Evolutionary conservation across 64 coral and sea anemone genomes (phyloP).

Genomic region (Montipora efflorescens): DNA sequence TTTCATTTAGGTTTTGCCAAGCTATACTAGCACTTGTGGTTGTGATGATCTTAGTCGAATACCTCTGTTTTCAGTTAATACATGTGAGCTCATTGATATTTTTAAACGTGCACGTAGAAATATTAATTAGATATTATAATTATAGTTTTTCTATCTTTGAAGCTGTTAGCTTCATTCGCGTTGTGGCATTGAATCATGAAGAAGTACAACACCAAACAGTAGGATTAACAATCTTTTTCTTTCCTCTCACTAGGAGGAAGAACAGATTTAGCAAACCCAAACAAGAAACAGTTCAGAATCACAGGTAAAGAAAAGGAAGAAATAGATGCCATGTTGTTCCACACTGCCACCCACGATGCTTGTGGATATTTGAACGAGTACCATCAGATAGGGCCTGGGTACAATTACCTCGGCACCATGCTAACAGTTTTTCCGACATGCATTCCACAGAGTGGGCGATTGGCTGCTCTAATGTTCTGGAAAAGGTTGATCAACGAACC

Average conservation of each 20-base stretch:
- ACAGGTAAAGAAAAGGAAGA: conserved; percentile 74
- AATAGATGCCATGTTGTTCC: conserved; percentile 80
- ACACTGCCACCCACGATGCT: conserved; percentile 94
- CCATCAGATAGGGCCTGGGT: conserved; percentile 87
- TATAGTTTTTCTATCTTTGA: too few relatives aligned
- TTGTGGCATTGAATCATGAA: too few relatives aligned
- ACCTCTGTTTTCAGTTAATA: too few relatives aligned
- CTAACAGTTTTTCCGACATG: conserved; percentile 88
- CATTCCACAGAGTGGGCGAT: conserved; percentile 84
- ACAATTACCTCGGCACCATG: conserved; percentile 94
- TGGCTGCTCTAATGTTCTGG: conserved; percentile 93
- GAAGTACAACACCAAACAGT: too few relatives aligned
- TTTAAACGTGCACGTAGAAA: too few relatives aligned
- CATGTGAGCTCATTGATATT: too few relatives aligned
- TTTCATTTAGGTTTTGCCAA: too few relatives aligned
- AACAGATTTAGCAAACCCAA: conserved; percentile 68
- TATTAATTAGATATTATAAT: too few relatives aligned
- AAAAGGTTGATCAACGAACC: conserved; percentile 90
- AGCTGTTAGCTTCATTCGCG: too few relatives aligned
- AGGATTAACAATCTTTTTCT: too few relatives aligned
- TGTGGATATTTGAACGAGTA: conserved; percentile 92
- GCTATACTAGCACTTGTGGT: too few relatives aligned
- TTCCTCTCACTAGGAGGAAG: conserved; percentile 50
- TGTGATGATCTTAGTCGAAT: too few relatives aligned
- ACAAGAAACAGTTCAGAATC: conserved; percentile 66